Percentiles rank a stretch among this genome's conserved stretches.
Evolutionary conservation across 1,140 invertebrate genomes (phyloP).

Genomic region (Rhyzopertha dominica): DNA sequence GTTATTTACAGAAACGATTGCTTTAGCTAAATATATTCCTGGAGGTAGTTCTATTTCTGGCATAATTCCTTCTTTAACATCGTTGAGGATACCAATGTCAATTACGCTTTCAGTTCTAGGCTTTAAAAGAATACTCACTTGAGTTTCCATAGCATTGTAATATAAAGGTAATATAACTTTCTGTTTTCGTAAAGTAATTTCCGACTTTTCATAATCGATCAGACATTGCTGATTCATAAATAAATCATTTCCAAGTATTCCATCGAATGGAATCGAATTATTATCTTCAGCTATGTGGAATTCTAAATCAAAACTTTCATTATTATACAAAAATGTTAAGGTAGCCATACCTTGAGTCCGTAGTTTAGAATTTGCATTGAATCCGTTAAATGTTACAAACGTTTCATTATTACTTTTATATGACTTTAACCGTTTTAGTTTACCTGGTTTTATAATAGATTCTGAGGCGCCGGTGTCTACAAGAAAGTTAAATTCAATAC

Average conservation of each 20-base stretch:
- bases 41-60: constrained; percentile 15
- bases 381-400: constrained; percentile 13
- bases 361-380: constrained; percentile 7
- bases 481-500: constrained; percentile 16
- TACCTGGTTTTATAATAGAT: constrained; percentile 15
- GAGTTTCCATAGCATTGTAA: too few species aligned
- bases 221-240: constrained; percentile 5
- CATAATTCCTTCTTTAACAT: constrained; percentile 17
- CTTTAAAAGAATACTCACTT: too few species aligned
- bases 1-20: constrained; percentile 11
- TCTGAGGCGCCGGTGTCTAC: constrained; percentile 19
- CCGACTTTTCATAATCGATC: constrained; percentile 9
- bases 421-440: constrained; percentile 12
- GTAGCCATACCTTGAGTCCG: constrained; percentile 1
- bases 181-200: not conserved
- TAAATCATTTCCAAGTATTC: constrained; percentile 23
- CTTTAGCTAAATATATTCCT: constrained; percentile 19
- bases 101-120: constrained; percentile 17
- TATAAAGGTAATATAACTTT: too few species aligned
- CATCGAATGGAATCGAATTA: constrained; percentile 18
- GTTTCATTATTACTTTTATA: constrained; percentile 8
- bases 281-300: constrained; percentile 15
- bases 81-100: constrained; percentile 17
- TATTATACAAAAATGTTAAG: constrained; percentile 1
- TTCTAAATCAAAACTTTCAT: constrained; percentile 12